Evolutionary conservation across 2,888 invertebrate genomes (phyloP), one percentile per base, ranked within the genome.

Genomic region (Eremobia ochroleuca): DNA sequence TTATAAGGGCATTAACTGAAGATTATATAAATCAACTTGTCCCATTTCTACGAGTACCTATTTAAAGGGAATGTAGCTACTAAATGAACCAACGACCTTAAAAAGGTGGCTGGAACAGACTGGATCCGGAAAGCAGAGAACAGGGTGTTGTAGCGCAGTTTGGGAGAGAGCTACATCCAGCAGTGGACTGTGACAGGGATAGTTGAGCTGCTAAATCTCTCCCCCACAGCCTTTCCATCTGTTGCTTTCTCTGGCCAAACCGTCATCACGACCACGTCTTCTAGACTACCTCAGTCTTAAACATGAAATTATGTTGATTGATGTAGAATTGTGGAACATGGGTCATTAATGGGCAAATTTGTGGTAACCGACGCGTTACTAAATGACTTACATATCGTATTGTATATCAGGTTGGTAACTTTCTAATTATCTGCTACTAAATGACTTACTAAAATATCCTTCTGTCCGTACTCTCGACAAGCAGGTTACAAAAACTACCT

Each of bases 401-500:
- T n/a, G 13, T n/a, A 55, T 55, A n/a, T 55, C n/a, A n/a, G 52
- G n/a, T 11, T 52, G 11, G 52, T 52, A 1, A 52, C 11, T 52
- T 46, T 46, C 18, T 46, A 21, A 52, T n/a, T n/a, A n/a, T 13
- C n/a, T 55, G 13, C 1, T 13, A 5, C 55, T 58, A 28, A 28
- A 28, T 6, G 18, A 65, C 11, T 31, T 46, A 15, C 15, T 34
- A 76, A 61, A 43, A 46, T 34, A 52, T 34, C 0, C 18, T 52
- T 77, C 15, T n/a, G 8, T 4, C 37, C 31, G 11, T 37, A 31
- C 9, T 55, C 9, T 46, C 21, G 28, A 64, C 46, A 64, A 37
- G 31, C 40, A 77, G 31, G 8, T 78, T 70, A 49, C 46, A 58
- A 78, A 76, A 78, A 65, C 70, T 49, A 71, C 58, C 58, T 58